Conservation (phyloP, 1,140 invertebrate genomes). For the Nephila pilipes region DNA sequence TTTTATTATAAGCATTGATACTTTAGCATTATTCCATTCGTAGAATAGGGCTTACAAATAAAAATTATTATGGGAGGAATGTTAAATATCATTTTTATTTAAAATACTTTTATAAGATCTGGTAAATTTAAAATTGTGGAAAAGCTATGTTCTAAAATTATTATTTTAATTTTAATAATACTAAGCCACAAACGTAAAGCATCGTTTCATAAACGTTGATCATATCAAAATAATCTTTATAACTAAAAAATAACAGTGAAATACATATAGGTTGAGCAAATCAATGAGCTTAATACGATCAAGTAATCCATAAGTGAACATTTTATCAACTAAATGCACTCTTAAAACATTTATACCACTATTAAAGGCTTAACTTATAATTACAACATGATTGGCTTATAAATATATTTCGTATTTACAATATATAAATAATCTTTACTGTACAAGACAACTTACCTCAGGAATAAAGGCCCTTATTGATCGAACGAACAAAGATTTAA, state of each 20-base stretch:
- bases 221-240: slow-evolving; percentile 1
- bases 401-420: slow-evolving; percentile 76
- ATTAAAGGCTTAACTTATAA: slow-evolving; percentile 64
- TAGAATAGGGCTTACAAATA: not conserved
- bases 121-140: not conserved
- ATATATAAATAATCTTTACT: slow-evolving; percentile 75
- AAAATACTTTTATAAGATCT: not conserved
- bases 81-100: not conserved
- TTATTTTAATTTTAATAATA: not conserved
- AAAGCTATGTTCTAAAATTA: slow-evolving; percentile 10
- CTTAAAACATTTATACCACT: slow-evolving; percentile 52
- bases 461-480: slow-evolving; percentile 54
- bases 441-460: slow-evolving; percentile 62
- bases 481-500: slow-evolving; percentile 59
- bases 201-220: not conserved
- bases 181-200: not conserved
- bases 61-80: not conserved
- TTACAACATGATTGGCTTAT: slow-evolving; percentile 50
- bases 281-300: slow-evolving; percentile 52
- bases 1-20: not conserved
- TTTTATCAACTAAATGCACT: slow-evolving; percentile 41
- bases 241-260: not conserved
- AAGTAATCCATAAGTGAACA: slow-evolving; percentile 26
- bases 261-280: slow-evolving; percentile 56
- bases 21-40: not conserved